phyloP scores from a whole-genome alignment of 2,113 vertebrate genomes.

The Leptodactylus fuscus region DNA sequence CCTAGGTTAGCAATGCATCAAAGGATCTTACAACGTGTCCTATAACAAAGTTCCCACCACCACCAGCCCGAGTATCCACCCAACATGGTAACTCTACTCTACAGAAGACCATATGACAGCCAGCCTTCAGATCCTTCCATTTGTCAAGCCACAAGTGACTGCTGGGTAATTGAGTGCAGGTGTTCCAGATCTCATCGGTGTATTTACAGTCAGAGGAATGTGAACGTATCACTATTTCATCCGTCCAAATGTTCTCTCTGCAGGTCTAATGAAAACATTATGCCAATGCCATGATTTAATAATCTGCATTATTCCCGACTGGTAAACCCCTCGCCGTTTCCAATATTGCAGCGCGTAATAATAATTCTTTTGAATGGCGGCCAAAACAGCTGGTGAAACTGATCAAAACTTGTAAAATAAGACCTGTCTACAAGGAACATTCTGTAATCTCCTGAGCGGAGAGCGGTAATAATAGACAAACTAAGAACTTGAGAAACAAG shows the following conservation, averaged over 20 bases:
- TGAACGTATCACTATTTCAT: conserved; percentile 14
- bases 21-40: too few species aligned
- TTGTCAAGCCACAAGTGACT: not conserved
- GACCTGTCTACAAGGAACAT: conserved; percentile 17
- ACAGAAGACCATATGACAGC: not conserved
- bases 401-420: conserved; percentile 54
- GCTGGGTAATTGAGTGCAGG: conserved; percentile 30
- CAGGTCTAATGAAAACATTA: conserved; percentile 37
- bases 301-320: not conserved
- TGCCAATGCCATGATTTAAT: conserved; percentile 38
- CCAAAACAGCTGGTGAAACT: conserved; percentile 52
- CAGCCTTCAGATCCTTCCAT: not conserved
- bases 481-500: conserved; percentile 43
- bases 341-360: conserved; percentile 29
- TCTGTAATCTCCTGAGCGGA: conserved; percentile 38
- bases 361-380: conserved; percentile 29
- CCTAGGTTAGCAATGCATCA: too few species aligned
- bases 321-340: conserved; percentile 25
- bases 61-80: not conserved
- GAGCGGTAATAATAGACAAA: conserved; percentile 27
- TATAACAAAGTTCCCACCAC: not conserved
- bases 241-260: conserved; percentile 23
- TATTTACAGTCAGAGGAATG: conserved; percentile 12
- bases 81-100: not conserved
- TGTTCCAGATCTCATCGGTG: not conserved